Evolutionary conservation across 1,140 invertebrate species (phyloP).

Genomic region (Drosophila subpulchrella): DNA sequence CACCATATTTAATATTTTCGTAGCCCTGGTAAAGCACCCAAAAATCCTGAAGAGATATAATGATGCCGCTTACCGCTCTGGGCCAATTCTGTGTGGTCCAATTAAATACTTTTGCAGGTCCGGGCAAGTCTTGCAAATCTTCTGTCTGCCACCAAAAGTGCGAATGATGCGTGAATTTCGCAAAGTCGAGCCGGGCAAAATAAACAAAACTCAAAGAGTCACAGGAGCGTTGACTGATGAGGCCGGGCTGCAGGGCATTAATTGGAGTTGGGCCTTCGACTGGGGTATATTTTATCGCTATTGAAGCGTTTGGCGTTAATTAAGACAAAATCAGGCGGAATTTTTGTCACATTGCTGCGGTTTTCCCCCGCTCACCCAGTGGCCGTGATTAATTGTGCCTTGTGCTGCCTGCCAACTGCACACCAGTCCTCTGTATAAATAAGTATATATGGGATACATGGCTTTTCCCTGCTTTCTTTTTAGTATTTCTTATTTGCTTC

Average conservation of each 20-base stretch:
- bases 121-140: conserved; percentile 3
- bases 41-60: conserved; percentile 6
- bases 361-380: conserved; percentile 9
- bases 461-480: neutral
- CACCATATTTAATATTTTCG: neutral
- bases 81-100: conserved; percentile 78
- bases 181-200: conserved; percentile 47
- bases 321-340: conserved; percentile 84
- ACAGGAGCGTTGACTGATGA: conserved; percentile 74
- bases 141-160: conserved; percentile 76
- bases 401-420: conserved; percentile 65
- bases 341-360: conserved; percentile 79
- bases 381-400: conserved; percentile 76
- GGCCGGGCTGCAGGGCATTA: conserved; percentile 62
- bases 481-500: conserved; percentile 1
- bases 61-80: conserved; percentile 9
- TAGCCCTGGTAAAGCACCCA: neutral
- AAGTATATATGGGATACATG: conserved; percentile 20
- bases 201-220: conserved; percentile 20
- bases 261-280: conserved; percentile 65
- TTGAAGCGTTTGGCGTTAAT: conserved; percentile 85
- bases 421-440: conserved; percentile 32
- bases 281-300: conserved; percentile 84
- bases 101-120: conserved; percentile 75
- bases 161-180: conserved; percentile 84